Base-by-base conservation (phyloP, 53 echinoderm and acorn worm genomes). In the Henricia sp. region DNA sequence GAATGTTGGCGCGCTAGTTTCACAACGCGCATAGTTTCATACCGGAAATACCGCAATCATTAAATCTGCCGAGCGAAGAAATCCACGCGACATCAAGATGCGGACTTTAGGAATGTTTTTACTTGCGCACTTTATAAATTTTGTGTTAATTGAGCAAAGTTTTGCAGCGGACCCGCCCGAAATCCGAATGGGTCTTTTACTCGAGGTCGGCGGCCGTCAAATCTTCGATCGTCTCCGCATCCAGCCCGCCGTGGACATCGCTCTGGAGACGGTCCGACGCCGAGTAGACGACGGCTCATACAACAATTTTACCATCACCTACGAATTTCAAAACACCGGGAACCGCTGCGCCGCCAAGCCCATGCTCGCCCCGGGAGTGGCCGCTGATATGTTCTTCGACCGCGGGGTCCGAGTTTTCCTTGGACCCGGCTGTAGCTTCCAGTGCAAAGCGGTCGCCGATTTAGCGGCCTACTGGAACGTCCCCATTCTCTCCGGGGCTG, bases 351-450 rank as follows among this genome's bases (percentile, higher is more conserved):
- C 68, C 13, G 4, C 33, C 19, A 65, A 53, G 2, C 16, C 21
- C 36, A 87, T 88, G 68, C 65, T 37, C 34, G 86, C 88, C 11
- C 74, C 86, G 1, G 83, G 85, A 16, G 60, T 94, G 1, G 84
- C 89, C 8, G 82, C 94, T 6, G 69, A 94, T 12, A n/a, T 86
- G 40, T 94, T 56, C 71, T 75, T 67, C 66, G 64, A 51, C 0
- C 76, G 80, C 24, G 69, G 56, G 23, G 55, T 93, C 1, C 71
- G 64, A 1, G 86, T 83, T 2, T 78, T 95, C 35, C 55, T 95
- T 35, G 95, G 95, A 10, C 95, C 95, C 35, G 82, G 85, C 0
- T 95, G 95, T 48, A 92, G 95, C 57, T 40, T 72, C 36, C 67
- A 75, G 52, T 70, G 77, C 21, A 38, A 46, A 12, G 44, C 19